Evolutionary conservation across 1,140 invertebrate genomes (phyloP), one percentile per base, ranked within the genome.

Genomic region (Ips typographus): DNA sequence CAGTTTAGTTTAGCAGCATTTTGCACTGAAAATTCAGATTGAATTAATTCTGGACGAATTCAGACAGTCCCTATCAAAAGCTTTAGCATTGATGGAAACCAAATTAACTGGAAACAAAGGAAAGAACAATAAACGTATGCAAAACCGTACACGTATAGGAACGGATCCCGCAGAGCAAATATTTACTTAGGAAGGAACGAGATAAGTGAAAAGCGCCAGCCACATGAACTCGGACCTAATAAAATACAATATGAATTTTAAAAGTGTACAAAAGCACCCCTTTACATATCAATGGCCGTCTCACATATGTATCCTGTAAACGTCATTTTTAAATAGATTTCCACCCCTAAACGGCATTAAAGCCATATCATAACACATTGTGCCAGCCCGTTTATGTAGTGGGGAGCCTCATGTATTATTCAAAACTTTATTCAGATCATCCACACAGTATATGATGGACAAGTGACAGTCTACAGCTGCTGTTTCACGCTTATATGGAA

Each of bases 401-500:
- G 75, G 75, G 76, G 75, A 74, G 72, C 65, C 68, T 70, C 53
- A 74, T 78, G 75, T 73, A 75, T 79, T 78, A 79, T 79, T 78
- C 77, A 77, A 75, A 72, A 73, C 73, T 67, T 74, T 77, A 77
- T 76, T 77, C 75, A 74, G 73, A 78, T 77, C 76, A 75, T 77
- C 74, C 72, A 75, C 74, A 72, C 67, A 60, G 49, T 59, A 56
- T 62, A 67, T 76, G 76, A 78, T 77, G 75, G 77, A 78, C 77
- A 78, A 78, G 77, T 78, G 77, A 77, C 77, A 77, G 75, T 74
- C 68, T 66, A 77, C 77, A 78, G 77, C 76, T 78, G 77, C 75
- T 72, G 75, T 64, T 65, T 64, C 68, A 70, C 56, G 59, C 68
- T 59, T 70, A 64, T 60, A 68, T 68, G 60, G 59, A 68, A 68